Percentiles rank a stretch among this genome's conserved stretches.
Evolutionary conservation across 2,888 invertebrate genomes (phyloP).

Genomic region (Drosophila aldrichi): DNA sequence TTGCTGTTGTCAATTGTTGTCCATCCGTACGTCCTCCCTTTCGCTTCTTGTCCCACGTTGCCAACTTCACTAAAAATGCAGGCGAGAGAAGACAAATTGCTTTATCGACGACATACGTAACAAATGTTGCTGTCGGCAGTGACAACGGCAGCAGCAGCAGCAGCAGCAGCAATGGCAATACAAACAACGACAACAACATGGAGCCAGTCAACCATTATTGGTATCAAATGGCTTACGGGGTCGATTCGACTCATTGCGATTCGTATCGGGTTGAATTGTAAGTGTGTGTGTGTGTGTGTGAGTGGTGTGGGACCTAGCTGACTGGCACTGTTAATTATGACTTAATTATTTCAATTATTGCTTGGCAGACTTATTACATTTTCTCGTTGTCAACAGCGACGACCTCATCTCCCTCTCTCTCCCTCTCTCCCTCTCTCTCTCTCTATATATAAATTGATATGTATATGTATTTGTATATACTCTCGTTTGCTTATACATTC

Average conservation of each 20-base stretch:
- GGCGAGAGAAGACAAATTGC: conserved; percentile 78
- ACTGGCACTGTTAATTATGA: conserved; percentile 69
- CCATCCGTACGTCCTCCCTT: conserved; percentile 23
- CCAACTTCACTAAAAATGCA: conserved; percentile 67
- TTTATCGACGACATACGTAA: conserved; percentile 80
- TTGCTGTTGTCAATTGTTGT: conserved; percentile 70
- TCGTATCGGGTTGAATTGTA: conserved; percentile 27
- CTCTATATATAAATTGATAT: not conserved
- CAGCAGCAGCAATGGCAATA: conserved; percentile 40
- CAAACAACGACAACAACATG: conserved; percentile 46
- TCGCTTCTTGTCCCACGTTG: conserved; percentile 42
- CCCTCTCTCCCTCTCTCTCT: too few relatives aligned
- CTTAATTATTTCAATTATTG: conserved; percentile 79
- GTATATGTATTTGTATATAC: too few relatives aligned
- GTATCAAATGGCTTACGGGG: conserved; percentile 73
- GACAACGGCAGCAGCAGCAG: conserved; percentile 66
- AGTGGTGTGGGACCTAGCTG: conserved; percentile 15
- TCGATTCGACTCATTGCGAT: conserved; percentile 28
- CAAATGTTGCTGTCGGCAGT: conserved; percentile 81
- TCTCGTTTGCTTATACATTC: not conserved
- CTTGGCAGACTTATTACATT: conserved; percentile 59
- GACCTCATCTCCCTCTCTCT: not conserved
- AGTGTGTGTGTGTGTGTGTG: conserved; percentile 4
- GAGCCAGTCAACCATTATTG: conserved; percentile 67
- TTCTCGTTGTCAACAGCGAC: conserved; percentile 40